Conservation (phyloP, 2,113 vertebrate species). For the Leuciscus idus region DNA sequence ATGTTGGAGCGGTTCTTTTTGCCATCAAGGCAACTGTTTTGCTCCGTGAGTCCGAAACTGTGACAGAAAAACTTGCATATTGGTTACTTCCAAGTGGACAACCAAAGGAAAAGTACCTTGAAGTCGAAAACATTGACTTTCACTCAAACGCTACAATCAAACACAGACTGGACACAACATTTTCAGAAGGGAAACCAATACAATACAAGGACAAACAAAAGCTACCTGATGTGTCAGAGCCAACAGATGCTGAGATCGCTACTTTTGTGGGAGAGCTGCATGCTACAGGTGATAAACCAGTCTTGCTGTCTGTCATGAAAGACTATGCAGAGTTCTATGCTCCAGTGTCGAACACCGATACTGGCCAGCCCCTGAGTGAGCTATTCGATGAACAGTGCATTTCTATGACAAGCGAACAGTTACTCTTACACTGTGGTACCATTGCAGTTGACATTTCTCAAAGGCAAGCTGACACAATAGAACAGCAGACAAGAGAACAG, state of each 20-base stretch:
- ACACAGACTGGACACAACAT: constrained; percentile 26
- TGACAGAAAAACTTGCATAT: not conserved
- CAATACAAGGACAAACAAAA: constrained; percentile 19
- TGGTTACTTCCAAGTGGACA: constrained; percentile 49
- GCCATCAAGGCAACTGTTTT: not conserved
- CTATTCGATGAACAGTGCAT: not conserved
- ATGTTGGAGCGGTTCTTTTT: no score
- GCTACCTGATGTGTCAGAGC: constrained; percentile 33
- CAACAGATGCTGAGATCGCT: constrained; percentile 26
- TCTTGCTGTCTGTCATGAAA: not conserved
- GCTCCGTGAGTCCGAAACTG: not conserved
- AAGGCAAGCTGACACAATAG: not conserved
- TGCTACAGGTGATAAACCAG: constrained; percentile 24
- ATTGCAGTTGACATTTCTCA: not conserved
- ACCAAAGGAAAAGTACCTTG: constrained; percentile 75
- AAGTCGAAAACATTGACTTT: constrained; percentile 37
- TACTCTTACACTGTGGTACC: not conserved
- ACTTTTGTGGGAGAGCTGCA: constrained; percentile 11
- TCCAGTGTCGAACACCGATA: not conserved
- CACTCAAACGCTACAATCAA: constrained; percentile 28
- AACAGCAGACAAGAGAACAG: not conserved
- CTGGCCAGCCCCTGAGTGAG: not conserved
- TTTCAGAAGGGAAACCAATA: constrained; percentile 14
- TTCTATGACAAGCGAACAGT: not conserved
- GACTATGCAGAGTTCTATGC: not conserved